Evolutionary conservation across 2,797 vertebrate genomes (phyloP).

Genomic region (Fundulus diaphanus): DNA sequence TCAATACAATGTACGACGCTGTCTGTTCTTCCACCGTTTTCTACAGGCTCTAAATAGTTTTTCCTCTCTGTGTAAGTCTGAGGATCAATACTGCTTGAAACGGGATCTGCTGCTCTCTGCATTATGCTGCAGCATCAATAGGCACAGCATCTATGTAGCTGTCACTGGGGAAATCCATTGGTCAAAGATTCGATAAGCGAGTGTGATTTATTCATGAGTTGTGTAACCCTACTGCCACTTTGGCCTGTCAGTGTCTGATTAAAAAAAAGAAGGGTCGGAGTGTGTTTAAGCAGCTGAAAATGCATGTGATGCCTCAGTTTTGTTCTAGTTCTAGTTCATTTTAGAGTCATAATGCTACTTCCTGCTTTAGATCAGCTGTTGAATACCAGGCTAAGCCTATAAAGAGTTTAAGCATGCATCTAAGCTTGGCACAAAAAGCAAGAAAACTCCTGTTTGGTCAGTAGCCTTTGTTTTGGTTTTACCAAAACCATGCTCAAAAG

Average conservation of each 20-base stretch:
- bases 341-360: neutral
- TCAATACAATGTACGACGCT: neutral
- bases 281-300: neutral
- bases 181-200: constrained; percentile 1
- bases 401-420: neutral
- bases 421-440: neutral
- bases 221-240: neutral
- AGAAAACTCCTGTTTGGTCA: too few relatives aligned
- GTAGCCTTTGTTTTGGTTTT: neutral
- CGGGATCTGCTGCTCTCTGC: constrained; percentile 11
- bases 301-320: neutral
- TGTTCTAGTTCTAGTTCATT: neutral
- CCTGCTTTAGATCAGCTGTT: too few relatives aligned
- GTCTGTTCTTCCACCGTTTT: neutral
- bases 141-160: neutral
- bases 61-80: neutral
- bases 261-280: neutral
- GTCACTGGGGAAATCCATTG: constrained; percentile 9
- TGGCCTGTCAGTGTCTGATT: neutral
- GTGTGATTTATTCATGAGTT: constrained; percentile 4
- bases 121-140: constrained; percentile 16
- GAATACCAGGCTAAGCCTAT: too few relatives aligned
- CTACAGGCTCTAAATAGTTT: neutral
- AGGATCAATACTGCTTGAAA: constrained; percentile 27
- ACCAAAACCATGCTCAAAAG: too few relatives aligned